These are phyloP conservation scores for Poecilia latipinna DNA, from an alignment of 2,113 vertebrate species.

Conservation along the genomic window DNA sequence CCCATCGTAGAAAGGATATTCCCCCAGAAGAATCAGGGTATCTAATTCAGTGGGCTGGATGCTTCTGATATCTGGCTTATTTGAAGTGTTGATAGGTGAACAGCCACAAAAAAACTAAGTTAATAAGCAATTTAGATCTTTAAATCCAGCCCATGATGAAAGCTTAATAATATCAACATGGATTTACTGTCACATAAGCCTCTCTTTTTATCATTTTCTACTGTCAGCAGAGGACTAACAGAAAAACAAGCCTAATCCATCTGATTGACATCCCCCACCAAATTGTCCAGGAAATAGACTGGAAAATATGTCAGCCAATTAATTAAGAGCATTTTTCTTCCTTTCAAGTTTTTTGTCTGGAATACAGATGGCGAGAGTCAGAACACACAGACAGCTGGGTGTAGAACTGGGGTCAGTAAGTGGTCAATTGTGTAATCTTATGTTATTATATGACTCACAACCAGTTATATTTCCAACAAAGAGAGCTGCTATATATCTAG, in stretches of 20 bases:
- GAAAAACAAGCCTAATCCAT: conserved; percentile 70
- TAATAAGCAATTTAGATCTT: conserved; percentile 79
- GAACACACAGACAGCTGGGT: conserved; percentile 4
- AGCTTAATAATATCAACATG: conserved; percentile 78
- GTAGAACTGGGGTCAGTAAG: conserved; percentile 28
- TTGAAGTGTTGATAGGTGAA: conserved; percentile 74
- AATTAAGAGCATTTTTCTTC: conserved; percentile 55
- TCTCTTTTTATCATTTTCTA: conserved; percentile 65
- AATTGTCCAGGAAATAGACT: conserved; percentile 52
- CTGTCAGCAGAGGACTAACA: conserved; percentile 58
- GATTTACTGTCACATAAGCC: conserved; percentile 74
- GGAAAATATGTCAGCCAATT: conserved; percentile 64
- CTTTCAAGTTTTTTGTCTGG: conserved; percentile 58
- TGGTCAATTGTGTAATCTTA: conserved; percentile 31
- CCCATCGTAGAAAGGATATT: conserved; percentile 22
- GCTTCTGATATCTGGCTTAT: conserved; percentile 63
- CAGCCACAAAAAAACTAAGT: conserved; percentile 54
- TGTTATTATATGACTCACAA: too few relatives aligned
- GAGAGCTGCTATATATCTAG: too few relatives aligned
- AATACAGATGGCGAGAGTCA: conserved; percentile 35
- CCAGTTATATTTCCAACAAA: too few relatives aligned
- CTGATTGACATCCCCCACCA: conserved; percentile 64
- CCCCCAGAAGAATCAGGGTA: conserved; percentile 24
- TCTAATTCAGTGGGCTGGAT: background rate
- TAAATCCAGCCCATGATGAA: conserved; percentile 71